These are phyloP conservation scores for Trachelus stipa DNA, from an alignment of 2,888 invertebrate species.

Conservation along the genomic window DNA sequence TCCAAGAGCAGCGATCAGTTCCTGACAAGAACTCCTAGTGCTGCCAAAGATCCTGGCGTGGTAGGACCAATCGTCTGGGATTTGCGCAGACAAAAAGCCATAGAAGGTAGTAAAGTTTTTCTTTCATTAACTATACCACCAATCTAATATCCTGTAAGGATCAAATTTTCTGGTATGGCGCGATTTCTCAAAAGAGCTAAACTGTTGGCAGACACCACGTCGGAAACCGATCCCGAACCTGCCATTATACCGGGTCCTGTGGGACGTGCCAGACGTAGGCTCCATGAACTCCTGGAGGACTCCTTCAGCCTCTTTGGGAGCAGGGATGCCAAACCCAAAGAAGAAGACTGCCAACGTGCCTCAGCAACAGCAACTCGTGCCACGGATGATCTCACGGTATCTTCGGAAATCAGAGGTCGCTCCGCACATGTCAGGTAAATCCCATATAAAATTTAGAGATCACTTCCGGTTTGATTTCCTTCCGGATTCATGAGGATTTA, in stretches of 20 bases:
- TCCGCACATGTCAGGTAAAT: conserved; percentile 49
- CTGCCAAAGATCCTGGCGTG: conserved; percentile 80
- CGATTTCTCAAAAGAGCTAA: conserved; percentile 30
- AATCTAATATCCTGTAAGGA: background rate
- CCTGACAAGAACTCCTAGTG: conserved; percentile 77
- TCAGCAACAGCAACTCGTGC: conserved; percentile 30
- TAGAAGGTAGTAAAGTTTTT: conserved; percentile 41
- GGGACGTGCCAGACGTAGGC: conserved; percentile 77
- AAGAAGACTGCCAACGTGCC: conserved; percentile 32
- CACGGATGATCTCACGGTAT: conserved; percentile 39
- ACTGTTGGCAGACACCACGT: conserved; percentile 27
- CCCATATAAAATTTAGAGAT: background rate
- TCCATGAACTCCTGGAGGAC: conserved; percentile 83
- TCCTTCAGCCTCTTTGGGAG: conserved; percentile 82
- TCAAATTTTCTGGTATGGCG: background rate
- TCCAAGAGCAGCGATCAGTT: conserved; percentile 54
- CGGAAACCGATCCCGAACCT: conserved; percentile 49
- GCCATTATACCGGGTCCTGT: conserved; percentile 60
- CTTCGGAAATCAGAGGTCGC: conserved; percentile 49
- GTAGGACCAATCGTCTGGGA: conserved; percentile 89
- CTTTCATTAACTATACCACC: background rate
- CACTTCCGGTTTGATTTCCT: background rate
- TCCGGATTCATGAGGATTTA: conserved; percentile 7
- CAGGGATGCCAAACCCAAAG: conserved; percentile 70
- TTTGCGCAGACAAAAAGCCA: conserved; percentile 76